Percentiles rank a stretch among this genome's conserved stretches.
Conservation (phyloP, 2,797 vertebrate species). For the Sternotherus odoratus region DNA sequence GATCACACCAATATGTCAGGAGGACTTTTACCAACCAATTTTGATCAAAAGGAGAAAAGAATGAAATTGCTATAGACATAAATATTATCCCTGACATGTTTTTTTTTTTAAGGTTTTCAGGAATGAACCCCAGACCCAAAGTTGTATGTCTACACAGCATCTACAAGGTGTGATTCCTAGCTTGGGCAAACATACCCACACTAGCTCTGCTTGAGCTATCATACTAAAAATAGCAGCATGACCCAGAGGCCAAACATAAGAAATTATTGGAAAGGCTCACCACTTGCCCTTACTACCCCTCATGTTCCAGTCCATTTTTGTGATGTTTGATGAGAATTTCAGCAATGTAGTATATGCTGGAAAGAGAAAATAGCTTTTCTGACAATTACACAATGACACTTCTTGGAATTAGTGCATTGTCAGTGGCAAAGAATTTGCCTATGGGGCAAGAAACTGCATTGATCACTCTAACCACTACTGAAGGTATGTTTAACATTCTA, state of each 20-base stretch:
- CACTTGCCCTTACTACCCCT: neutral
- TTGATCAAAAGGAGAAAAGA: neutral
- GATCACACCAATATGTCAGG: neutral
- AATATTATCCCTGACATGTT: neutral
- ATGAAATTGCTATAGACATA: neutral
- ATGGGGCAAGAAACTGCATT: neutral
- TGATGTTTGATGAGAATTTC: neutral
- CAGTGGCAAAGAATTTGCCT: neutral
- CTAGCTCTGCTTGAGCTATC: neutral
- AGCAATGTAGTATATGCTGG: neutral
- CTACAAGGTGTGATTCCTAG: too few species aligned
- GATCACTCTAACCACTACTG: neutral
- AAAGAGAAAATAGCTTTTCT: neutral
- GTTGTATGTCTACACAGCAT: neutral
- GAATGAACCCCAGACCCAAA: neutral
- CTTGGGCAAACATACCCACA: neutral
- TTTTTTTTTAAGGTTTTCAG: neutral
- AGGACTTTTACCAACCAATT: neutral
- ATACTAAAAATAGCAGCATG: neutral
- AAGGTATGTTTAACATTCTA: neutral
- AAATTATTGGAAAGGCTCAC: neutral
- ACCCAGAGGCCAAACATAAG: neutral
- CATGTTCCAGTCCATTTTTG: neutral
- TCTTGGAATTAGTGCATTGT: neutral
- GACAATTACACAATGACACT: neutral